Conservation (phyloP, 1,140 invertebrate species). For the Drosophila arawakana region DNA sequence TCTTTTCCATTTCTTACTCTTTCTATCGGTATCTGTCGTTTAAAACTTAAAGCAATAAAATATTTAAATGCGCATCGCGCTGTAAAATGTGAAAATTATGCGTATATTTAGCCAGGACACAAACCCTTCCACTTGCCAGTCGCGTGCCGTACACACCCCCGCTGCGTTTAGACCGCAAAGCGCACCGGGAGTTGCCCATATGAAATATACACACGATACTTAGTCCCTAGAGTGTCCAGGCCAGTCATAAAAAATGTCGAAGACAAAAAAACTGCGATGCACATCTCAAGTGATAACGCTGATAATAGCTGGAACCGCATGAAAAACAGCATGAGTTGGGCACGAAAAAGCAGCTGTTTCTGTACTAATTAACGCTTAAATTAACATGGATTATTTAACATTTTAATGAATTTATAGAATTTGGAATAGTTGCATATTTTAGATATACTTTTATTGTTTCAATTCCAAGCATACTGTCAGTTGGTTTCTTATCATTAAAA, state of each 20-base stretch:
- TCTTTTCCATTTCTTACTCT: background rate
- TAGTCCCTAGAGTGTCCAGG: slow-evolving; percentile 33
- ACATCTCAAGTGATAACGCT: slow-evolving; percentile 53
- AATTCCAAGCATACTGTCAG: too few relatives aligned
- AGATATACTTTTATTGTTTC: background rate
- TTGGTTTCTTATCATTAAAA: too few relatives aligned
- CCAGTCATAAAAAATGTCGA: slow-evolving; percentile 42
- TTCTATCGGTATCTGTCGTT: background rate
- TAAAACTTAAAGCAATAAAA: slow-evolving; percentile 78
- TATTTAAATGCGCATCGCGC: slow-evolving; percentile 55
- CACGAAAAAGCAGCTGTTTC: slow-evolving; percentile 52
- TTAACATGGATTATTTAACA: slow-evolving; percentile 8
- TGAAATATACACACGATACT: slow-evolving; percentile 20
- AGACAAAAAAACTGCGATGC: slow-evolving; percentile 19
- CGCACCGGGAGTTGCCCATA: slow-evolving; percentile 64
- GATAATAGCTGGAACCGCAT: slow-evolving; percentile 52
- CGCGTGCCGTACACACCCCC: slow-evolving; percentile 67
- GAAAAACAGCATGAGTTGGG: slow-evolving; percentile 38
- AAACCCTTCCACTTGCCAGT: slow-evolving; percentile 53
- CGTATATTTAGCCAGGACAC: slow-evolving; percentile 62
- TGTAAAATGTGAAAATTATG: slow-evolving; percentile 77
- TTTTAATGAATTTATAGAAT: background rate
- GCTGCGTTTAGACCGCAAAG: slow-evolving; percentile 71
- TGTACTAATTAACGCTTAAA: slow-evolving; percentile 61
- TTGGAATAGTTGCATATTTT: background rate